Percentiles rank a stretch among this genome's conserved stretches.
Conservation (phyloP, 2,797 vertebrate species). For the Choloepus didactylus region DNA sequence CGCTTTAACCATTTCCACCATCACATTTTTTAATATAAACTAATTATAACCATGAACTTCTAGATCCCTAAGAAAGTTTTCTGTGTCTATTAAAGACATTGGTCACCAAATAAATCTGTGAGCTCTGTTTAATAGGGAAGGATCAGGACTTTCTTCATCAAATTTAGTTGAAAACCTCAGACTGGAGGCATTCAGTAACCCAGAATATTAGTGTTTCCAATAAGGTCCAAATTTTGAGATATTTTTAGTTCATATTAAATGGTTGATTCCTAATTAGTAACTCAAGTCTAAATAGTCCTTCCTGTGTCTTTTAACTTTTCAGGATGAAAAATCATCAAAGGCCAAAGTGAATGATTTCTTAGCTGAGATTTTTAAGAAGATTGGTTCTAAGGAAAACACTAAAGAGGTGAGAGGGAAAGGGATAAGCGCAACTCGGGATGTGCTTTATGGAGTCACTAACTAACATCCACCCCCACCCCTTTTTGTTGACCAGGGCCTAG, state of each 20-base stretch:
- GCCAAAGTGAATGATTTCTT: constrained; percentile 98
- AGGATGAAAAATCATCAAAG: constrained; percentile 97
- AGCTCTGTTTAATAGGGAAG: neutral
- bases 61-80: constrained; percentile 28
- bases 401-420: constrained; percentile 92
- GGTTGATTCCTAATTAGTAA: neutral
- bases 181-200: neutral
- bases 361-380: constrained; percentile 99
- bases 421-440: neutral
- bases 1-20: neutral
- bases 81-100: neutral
- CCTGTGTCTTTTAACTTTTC: constrained; percentile 70
- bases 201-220: neutral
- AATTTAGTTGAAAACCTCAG: neutral
- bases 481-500: constrained; percentile 91
- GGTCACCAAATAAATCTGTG: neutral
- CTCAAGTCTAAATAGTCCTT: constrained; percentile 13
- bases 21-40: neutral
- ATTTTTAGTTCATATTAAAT: neutral
- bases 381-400: constrained; percentile 99
- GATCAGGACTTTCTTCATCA: neutral
- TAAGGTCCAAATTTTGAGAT: neutral
- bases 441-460: neutral
- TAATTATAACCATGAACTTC: neutral
- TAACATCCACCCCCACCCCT: neutral